Base-by-base conservation (phyloP, 2,888 invertebrate genomes). In the Phengaris arion region DNA sequence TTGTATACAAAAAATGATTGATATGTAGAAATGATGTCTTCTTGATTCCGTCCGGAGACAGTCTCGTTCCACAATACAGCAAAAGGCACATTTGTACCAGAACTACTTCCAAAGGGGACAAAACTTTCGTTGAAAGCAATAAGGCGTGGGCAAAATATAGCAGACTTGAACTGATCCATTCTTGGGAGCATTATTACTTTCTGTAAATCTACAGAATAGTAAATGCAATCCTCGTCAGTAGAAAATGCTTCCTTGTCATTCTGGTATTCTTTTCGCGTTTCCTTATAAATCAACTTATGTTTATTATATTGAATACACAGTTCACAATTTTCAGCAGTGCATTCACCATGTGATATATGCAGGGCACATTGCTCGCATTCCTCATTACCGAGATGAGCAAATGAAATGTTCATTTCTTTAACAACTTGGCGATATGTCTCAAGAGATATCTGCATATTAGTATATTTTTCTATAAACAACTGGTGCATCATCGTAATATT, bases 361-460 rank as follows among this genome's bases (percentile, higher is more conserved):
- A 48, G 10, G 1, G 46, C 48, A 70, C 70, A 70, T 70, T 70
- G 70, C 12, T 70, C 70, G 46, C 46, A 70, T 48, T 70, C 70
- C 15, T 70, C 70, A 48, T 51, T 45, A 2, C n/a, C 70, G 35
- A 70, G 46, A 8, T 48, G 70, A n/a, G 48, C 48, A 70, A 72
- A 72, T 48, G 70, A 72, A 15, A 72, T 72, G 52, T 72, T 72
- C 70, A 72, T 72, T 51, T 72, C 52, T 72, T 72, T 72, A 10
- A 72, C 51, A 52, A 22, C 22, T 22, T 22, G 22, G 22, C 22
- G 22, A 22, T 22, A 22, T 22, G 22, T 22, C 22, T 22, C 22
- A n/a, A n/a, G 22, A 22, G 22, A 22, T 22, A 22, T 22, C 22
- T 22, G 22, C 22, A 22, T 22, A 22, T 22, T 22, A 1, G 22